Percentiles rank a stretch among this genome's conserved stretches.
Evolutionary conservation across 2,797 vertebrate species (phyloP).

Genomic region (Clarias platycephalus): DNA sequence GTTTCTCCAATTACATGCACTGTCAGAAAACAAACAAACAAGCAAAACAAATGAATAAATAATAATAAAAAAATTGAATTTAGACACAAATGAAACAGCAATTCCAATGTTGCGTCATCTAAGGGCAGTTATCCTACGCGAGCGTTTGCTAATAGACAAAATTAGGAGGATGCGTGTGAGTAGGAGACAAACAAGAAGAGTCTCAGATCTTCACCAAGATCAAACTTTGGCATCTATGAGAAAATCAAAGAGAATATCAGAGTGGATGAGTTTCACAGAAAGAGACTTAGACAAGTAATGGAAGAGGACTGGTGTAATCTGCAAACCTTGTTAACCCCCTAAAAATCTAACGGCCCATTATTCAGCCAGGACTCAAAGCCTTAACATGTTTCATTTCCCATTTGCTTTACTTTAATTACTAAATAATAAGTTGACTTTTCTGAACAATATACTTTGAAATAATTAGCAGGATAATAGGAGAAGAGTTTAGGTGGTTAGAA

Average conservation of each 20-base stretch:
- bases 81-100: background rate
- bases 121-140: background rate
- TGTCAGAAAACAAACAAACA: no score
- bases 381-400: background rate
- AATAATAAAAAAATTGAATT: background rate
- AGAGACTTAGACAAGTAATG: constrained; percentile 1
- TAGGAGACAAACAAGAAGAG: constrained; percentile 1
- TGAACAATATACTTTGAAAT: constrained; percentile 1
- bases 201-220: constrained; percentile 56
- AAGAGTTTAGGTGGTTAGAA: background rate
- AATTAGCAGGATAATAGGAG: background rate
- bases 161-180: constrained; percentile 8
- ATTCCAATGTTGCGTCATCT: background rate
- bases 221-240: constrained; percentile 67
- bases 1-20: background rate
- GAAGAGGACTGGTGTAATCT: background rate
- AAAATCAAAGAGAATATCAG: constrained; percentile 76
- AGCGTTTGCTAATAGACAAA: constrained; percentile 10
- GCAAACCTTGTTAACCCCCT: background rate
- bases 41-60: no score
- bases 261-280: constrained; percentile 58
- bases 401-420: background rate
- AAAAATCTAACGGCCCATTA: background rate
- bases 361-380: no score
- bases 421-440: background rate